Base-by-base conservation (phyloP, 2,888 invertebrate genomes). In the Meiosimyza platycephala region DNA sequence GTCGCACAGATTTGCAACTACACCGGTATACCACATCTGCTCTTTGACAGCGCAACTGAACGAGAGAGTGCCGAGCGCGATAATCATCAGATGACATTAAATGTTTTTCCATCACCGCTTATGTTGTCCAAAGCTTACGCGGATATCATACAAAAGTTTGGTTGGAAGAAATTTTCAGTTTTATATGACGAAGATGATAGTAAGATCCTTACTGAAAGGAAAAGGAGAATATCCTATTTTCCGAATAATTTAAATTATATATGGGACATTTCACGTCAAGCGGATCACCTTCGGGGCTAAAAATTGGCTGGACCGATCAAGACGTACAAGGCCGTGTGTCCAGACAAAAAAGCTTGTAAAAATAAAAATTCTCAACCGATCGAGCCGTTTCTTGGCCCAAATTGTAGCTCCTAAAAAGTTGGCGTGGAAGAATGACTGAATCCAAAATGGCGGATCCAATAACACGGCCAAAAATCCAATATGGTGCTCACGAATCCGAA, bases 111-210 rank as follows among this genome's bases (percentile, higher is more conserved):
- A 0, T 89, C 92, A 74, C 89, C 91, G 55, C 86, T 90, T 40
- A 89, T 90, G 55, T 86, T 94, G 40, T 90, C 92, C 40, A 87
- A 92, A 87, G 94, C 94, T 47, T 93, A 93, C 81, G 91, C 93
- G 9, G 92, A 92, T 82, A 88, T 95, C 64, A 90, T 96, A 6
- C 80, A 79, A 9, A 91, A 90, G 77, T 92, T 92, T 85, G 92
- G 91, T 77, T 96, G 96, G 96, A 91, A 91, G 78, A 90, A 90
- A 77, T 95, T 95, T 80, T 93, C 95, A 7, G 91, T 95, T 52
- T 90, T 96, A 68, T 96, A 95, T 83, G 95, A 96, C 87, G 93
- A 92, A 83, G 92, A 93, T 81, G 93, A 93, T 84, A 93, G 94
- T 90, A 79, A 77, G 66, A 15, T 12, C 7, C 12, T n/a, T n/a